Evolutionary conservation across 2,797 vertebrate species (phyloP).

Genomic region (Ceyx erithaca): DNA sequence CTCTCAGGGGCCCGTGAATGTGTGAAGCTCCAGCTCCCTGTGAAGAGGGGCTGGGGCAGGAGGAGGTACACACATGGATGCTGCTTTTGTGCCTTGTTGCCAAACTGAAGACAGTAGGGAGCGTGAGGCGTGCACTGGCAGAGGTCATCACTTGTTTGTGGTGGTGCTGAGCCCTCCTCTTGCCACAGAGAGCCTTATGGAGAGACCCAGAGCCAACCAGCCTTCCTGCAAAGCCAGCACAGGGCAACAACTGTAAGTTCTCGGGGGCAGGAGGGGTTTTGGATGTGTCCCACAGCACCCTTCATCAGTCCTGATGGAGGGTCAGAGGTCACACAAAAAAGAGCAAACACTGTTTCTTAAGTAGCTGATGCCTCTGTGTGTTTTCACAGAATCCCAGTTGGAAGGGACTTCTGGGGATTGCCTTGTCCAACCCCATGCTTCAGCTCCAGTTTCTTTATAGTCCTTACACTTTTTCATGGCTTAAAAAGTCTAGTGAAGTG

Average conservation of each 20-base stretch:
- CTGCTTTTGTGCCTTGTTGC: constrained; percentile 69
- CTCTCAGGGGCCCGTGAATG: constrained; percentile 65
- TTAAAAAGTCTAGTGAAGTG: neutral
- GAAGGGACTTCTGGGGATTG: neutral
- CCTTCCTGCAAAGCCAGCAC: neutral
- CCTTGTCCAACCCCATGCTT: neutral
- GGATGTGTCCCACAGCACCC: neutral
- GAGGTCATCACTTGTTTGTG: constrained; percentile 59
- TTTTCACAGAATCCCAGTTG: neutral
- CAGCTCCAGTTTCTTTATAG: neutral
- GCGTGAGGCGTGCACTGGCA: constrained; percentile 34
- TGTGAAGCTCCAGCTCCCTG: constrained; percentile 41
- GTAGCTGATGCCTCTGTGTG: neutral
- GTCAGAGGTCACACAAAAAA: neutral
- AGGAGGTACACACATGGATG: constrained; percentile 29
- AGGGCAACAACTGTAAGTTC: neutral
- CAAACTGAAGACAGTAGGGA: constrained; percentile 64
- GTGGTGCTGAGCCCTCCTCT: constrained; percentile 13
- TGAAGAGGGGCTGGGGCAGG: constrained; percentile 59
- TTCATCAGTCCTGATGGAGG: neutral
- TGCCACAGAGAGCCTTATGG: neutral
- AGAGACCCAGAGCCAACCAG: neutral
- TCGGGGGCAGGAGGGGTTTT: neutral
- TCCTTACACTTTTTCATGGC: neutral
- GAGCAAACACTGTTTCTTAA: neutral